Base-by-base conservation (phyloP, 2,113 vertebrate species). In the Ivindomyrus marchei region DNA sequence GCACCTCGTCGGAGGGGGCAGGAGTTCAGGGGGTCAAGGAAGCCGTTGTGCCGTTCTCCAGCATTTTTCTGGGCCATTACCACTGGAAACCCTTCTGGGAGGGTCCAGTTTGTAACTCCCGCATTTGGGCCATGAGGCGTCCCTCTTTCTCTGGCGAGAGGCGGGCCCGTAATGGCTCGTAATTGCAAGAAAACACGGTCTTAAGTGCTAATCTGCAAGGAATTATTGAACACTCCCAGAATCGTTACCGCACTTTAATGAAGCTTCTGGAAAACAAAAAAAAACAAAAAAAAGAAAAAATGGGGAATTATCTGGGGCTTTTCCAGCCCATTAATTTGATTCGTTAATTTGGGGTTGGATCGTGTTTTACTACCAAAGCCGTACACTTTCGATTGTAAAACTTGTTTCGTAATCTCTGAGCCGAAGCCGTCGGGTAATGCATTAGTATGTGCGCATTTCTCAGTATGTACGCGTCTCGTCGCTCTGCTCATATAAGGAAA, bases 1-100 rank as follows among this genome's bases (percentile, higher is more conserved):
- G 86, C 93, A 94, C 92, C 91, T 92, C 92, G 45, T 92, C 50
- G 89, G n/a, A 31, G n/a, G 92, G 95, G 95, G 95, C 93, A 93
- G 90, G 94, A 94, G 95, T 96, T 95, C 93, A 94, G 80, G 88
- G 91, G 95, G 94, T 96, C 94, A 92, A 74, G 91, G 91, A 91
- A 31, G 88, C 89, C 88, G 92, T 89, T 91, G 91, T 91, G 88
- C 42, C 88, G 52, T 77, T 83, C 74, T 50, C 15, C 42, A 45
- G 50, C 83, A 86, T 91, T 77, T 91, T 93, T 83, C 90, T 91
- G 89, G 31, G 42, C 89, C 90, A 92, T 92, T 91, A 90, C 88
- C 87, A 10, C 88, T 7, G 85, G 52, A 89, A 91, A 87, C 31
- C 66, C 90, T 85, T 93, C 91, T 80, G 88, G 90, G 91, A 90